Conservation (phyloP, 2,888 invertebrate genomes). For the Drosophila leonis region DNA sequence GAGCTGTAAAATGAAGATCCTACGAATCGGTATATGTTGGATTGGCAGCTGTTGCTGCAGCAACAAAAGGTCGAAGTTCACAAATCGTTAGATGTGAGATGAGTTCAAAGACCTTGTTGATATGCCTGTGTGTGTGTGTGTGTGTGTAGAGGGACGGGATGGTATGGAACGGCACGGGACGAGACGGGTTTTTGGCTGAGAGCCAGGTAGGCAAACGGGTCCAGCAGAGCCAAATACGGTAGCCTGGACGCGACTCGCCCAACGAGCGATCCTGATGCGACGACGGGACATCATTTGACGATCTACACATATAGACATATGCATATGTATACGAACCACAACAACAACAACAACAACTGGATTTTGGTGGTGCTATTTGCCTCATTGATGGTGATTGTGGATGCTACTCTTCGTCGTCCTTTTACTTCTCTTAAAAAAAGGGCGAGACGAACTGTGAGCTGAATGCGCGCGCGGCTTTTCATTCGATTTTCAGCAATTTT, state of each 20-base stretch:
- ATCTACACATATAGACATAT: constrained; percentile 49
- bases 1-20: constrained; percentile 9
- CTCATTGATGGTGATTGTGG: constrained; percentile 57
- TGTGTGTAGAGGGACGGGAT: constrained; percentile 39
- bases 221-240: constrained; percentile 22
- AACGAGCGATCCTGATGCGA: constrained; percentile 36
- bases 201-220: constrained; percentile 30
- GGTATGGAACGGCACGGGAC: constrained; percentile 14
- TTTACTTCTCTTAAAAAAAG: constrained; percentile 40
- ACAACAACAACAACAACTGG: constrained; percentile 34
- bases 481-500: constrained; percentile 75
- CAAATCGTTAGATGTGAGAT: constrained; percentile 57
- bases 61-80: constrained; percentile 23
- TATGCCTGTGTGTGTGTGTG: not conserved
- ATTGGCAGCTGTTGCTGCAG: constrained; percentile 50
- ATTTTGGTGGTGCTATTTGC: constrained; percentile 41
- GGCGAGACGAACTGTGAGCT: constrained; percentile 36
- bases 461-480: constrained; percentile 69
- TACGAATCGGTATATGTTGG: constrained; percentile 17
- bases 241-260: constrained; percentile 50
- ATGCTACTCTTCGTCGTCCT: constrained; percentile 34
- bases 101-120: constrained; percentile 71
- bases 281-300: constrained; percentile 70
- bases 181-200: constrained; percentile 1
- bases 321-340: constrained; percentile 5